A percentile compares a stretch with the other conserved stretches of the same genome.
phyloP scores from a whole-genome alignment of 2,113 vertebrate genomes.

The Rhinopomastus cyanomelas region DNA sequence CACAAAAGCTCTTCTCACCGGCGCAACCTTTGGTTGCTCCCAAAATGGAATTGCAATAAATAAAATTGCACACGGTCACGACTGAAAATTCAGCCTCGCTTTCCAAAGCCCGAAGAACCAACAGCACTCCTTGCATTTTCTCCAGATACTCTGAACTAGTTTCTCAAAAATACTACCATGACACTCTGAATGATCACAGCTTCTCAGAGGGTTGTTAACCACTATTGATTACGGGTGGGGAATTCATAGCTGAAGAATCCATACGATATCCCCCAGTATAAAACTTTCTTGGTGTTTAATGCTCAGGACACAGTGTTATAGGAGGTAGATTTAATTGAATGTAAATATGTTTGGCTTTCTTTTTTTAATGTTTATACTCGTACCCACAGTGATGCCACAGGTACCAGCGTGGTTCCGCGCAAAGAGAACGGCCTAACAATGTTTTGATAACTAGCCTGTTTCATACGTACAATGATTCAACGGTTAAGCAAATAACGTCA shows the following conservation, averaged over 20 bases:
- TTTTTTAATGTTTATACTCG: not conserved
- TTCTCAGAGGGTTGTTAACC: not conserved
- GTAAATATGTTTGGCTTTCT: not conserved
- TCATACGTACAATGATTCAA: constrained; percentile 17
- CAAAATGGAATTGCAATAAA: not conserved
- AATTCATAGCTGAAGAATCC: not conserved
- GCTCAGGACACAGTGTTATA: rapidly evolving
- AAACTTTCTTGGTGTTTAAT: not conserved
- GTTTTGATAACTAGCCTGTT: constrained; percentile 40
- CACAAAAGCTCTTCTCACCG: not conserved
- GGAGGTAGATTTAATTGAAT: not conserved
- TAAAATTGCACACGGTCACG: not conserved
- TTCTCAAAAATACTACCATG: not conserved
- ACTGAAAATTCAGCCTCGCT: not conserved
- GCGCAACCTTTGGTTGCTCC: not conserved
- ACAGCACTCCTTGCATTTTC: not conserved
- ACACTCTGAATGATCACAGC: not conserved
- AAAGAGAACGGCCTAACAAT: not conserved
- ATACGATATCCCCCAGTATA: not conserved
- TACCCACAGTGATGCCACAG: not conserved
- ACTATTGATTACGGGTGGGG: not conserved
- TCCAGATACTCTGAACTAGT: not conserved
- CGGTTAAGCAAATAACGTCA: constrained; percentile 29
- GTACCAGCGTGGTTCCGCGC: not conserved
- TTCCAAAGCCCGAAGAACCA: not conserved